A percentile compares a stretch with the other conserved stretches of the same genome.
These are phyloP conservation scores for Blera fallax DNA, from an alignment of 2,888 invertebrate species.

Conservation along the genomic window DNA sequence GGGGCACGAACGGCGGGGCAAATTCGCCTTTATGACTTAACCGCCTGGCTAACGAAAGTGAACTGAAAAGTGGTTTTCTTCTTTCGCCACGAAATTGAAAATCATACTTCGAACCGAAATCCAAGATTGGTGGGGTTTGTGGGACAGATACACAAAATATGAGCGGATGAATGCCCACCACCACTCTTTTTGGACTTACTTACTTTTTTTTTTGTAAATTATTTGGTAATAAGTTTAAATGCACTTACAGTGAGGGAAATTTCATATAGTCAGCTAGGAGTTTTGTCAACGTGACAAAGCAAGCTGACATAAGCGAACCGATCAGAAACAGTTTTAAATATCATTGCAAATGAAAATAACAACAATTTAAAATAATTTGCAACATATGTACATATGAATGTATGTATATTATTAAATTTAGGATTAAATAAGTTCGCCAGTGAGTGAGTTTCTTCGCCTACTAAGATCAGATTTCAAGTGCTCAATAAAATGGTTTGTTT, in stretches of 20 bases:
- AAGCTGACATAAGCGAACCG: too few species aligned
- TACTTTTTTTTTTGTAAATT: constrained; percentile 21
- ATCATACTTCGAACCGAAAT: constrained; percentile 30
- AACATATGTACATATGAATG: too few species aligned
- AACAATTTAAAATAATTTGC: too few species aligned
- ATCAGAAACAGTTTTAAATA: too few species aligned
- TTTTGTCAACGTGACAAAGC: not conserved
- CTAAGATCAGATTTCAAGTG: too few species aligned
- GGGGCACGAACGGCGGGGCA: constrained; percentile 2
- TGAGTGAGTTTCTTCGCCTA: too few species aligned
- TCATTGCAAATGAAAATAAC: too few species aligned
- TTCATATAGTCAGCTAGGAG: not conserved
- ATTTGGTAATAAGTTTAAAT: constrained; percentile 47
- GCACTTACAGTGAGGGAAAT: constrained; percentile 30
- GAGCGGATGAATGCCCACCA: constrained; percentile 20
- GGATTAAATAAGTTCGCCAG: too few species aligned
- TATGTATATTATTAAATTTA: too few species aligned
- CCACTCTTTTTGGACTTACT: constrained; percentile 17
- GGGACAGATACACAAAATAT: constrained; percentile 29
- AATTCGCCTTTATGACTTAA: constrained; percentile 72
- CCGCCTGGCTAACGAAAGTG: constrained; percentile 76
- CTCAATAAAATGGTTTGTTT: too few species aligned
- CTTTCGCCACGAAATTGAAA: constrained; percentile 69
- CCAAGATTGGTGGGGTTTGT: constrained; percentile 25
- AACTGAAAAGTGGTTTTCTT: constrained; percentile 77